These are phyloP conservation scores for Agapetus fuscipes DNA, from an alignment of 2,888 invertebrate species.

Conservation along the genomic window DNA sequence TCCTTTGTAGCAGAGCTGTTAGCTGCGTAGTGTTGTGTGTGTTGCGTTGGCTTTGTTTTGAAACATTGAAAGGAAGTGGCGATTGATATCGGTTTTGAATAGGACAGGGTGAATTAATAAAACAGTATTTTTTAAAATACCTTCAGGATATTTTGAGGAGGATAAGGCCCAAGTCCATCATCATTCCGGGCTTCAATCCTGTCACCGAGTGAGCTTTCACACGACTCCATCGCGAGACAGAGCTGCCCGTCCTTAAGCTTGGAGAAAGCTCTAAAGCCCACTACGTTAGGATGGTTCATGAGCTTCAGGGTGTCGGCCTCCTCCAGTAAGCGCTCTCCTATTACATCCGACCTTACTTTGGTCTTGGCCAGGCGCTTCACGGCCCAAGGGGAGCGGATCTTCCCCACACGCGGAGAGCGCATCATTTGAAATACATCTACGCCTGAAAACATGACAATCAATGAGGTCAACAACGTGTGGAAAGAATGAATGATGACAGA, in stretches of 20 bases:
- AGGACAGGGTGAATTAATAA: no score
- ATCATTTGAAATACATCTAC: conserved; percentile 68
- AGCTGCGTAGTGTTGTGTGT: no score
- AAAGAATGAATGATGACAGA: no score
- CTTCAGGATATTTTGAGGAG: conserved; percentile 52
- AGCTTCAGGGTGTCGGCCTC: conserved; percentile 62
- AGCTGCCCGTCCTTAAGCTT: conserved; percentile 45
- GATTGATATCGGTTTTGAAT: no score
- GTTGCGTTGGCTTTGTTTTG: no score
- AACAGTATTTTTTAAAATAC: no score
- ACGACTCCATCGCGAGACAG: conserved; percentile 72
- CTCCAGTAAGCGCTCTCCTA: conserved; percentile 45
- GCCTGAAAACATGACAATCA: no score
- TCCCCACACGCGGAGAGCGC: conserved; percentile 58
- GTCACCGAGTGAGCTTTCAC: conserved; percentile 61
- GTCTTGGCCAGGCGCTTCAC: conserved; percentile 60
- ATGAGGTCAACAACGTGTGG: no score
- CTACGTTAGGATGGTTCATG: conserved; percentile 72
- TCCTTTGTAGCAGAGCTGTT: no score
- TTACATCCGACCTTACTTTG: conserved; percentile 27
- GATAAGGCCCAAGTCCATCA: conserved; percentile 46
- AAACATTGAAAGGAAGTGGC: no score
- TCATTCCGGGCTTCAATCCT: conserved; percentile 60
- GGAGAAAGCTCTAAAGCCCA: conserved; percentile 58
- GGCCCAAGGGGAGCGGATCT: conserved; percentile 76